Percentiles rank a stretch among this genome's conserved stretches.
phyloP scores from a whole-genome alignment of 2,797 vertebrate species.

The Neosalanx taihuensis region DNA sequence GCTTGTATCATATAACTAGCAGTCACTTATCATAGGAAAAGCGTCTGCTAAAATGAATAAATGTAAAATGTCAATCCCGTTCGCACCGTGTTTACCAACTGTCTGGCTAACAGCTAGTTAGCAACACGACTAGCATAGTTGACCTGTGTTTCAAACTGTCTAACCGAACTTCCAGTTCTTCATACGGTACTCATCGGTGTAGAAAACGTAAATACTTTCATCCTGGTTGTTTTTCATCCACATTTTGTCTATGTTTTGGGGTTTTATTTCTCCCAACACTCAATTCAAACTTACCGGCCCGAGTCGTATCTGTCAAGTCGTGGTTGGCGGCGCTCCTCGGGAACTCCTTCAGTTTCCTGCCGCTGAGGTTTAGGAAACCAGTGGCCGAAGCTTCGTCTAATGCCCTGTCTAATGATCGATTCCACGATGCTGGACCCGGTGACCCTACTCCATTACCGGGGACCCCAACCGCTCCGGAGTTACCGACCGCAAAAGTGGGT shows the following conservation, averaged over 20 bases:
- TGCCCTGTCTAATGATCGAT: slow-evolving; percentile 89
- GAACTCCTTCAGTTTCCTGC: slow-evolving; percentile 97
- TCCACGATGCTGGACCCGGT: slow-evolving; percentile 81
- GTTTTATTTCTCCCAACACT: background rate
- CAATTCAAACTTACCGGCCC: slow-evolving; percentile 80
- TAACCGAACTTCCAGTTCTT: background rate
- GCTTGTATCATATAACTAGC: background rate
- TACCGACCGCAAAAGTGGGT: slow-evolving; percentile 64
- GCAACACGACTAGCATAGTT: background rate
- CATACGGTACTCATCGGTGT: background rate
- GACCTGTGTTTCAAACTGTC: background rate
- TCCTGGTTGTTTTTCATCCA: background rate
- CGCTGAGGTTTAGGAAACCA: slow-evolving; percentile 89
- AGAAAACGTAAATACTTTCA: background rate
- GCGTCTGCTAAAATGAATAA: too few species aligned
- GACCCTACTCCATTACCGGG: slow-evolving; percentile 43
- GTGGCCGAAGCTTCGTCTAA: slow-evolving; percentile 91
- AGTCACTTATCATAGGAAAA: background rate
- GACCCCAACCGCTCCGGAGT: slow-evolving; percentile 49
- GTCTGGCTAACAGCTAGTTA: background rate
- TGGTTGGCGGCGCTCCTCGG: slow-evolving; percentile 89
- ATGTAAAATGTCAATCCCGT: slow-evolving; percentile 6
- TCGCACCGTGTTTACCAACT: slow-evolving; percentile 28
- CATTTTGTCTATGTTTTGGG: background rate
- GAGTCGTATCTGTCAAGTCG: slow-evolving; percentile 94